Evolutionary conservation across 2,113 vertebrate species (phyloP).

Genomic region (Bagarius yarrelli): DNA sequence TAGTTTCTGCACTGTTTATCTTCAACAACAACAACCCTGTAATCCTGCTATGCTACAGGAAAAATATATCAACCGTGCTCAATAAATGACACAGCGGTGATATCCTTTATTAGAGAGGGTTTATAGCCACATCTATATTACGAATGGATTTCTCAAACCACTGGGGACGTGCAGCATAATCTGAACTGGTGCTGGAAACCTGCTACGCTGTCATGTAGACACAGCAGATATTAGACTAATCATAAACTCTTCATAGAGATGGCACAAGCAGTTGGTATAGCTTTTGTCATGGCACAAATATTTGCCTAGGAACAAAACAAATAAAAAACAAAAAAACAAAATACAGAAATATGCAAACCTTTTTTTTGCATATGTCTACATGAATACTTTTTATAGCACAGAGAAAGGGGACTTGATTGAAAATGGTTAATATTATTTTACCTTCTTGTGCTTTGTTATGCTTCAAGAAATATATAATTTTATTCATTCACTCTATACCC

Average conservation of each 20-base stretch:
- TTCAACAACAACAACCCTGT: not conserved
- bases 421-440: slow-evolving; percentile 5
- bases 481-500: too few species aligned
- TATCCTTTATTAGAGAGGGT: slow-evolving; percentile 33
- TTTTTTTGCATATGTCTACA: too few species aligned
- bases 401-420: not conserved
- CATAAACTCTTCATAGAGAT: slow-evolving; percentile 35
- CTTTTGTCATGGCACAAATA: slow-evolving; percentile 1
- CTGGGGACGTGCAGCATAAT: slow-evolving; percentile 6
- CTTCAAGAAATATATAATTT: too few species aligned
- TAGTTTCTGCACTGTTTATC: not conserved
- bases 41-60: not conserved
- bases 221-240: slow-evolving; percentile 34
- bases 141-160: slow-evolving; percentile 29
- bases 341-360: not conserved
- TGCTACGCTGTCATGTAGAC: slow-evolving; percentile 31
- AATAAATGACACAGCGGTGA: slow-evolving; percentile 17
- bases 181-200: slow-evolving; percentile 20
- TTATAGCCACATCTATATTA: slow-evolving; percentile 43
- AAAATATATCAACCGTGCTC: not conserved
- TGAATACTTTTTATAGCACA: not conserved
- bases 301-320: not conserved
- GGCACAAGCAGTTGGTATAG: slow-evolving; percentile 11
- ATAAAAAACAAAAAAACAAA: not conserved
- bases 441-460: not conserved